Conservation (phyloP, 1,140 invertebrate genomes). For the Meloidogyne exigua region DNA sequence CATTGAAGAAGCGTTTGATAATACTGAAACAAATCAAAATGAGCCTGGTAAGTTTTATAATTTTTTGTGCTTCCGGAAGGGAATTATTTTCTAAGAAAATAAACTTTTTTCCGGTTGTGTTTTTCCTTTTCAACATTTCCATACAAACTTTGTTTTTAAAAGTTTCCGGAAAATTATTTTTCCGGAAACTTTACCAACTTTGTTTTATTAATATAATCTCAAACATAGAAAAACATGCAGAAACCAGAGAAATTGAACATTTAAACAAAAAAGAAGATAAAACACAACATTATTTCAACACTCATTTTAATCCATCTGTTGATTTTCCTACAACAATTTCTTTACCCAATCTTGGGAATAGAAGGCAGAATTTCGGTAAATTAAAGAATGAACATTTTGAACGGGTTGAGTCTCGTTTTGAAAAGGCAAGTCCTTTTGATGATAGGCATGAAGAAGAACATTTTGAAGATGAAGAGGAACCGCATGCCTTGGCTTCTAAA, state of each 20-base stretch:
- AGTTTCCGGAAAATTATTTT: too few species aligned
- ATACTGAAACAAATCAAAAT: background rate
- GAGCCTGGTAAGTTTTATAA: too few species aligned
- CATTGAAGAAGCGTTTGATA: background rate
- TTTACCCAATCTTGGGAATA: background rate
- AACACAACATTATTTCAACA: background rate
- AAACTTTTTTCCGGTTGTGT: too few species aligned
- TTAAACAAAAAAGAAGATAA: conserved; percentile 7
- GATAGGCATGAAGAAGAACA: conserved; percentile 4
- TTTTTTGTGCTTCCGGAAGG: too few species aligned
- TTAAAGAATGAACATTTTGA: background rate
- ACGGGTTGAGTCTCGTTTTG: conserved; percentile 22
- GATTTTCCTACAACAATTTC: background rate
- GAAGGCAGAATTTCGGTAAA: background rate
- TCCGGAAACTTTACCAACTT: background rate
- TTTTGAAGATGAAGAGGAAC: background rate
- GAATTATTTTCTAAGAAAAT: too few species aligned
- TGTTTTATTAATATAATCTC: too few species aligned
- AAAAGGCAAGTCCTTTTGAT: conserved; percentile 20
- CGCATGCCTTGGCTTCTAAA: background rate
- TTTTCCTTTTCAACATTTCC: too few species aligned
- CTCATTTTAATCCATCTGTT: background rate
- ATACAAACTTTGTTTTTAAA: too few species aligned
- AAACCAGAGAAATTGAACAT: background rate
- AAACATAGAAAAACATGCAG: background rate